Percentiles rank a stretch among this genome's conserved stretches.
These are phyloP conservation scores for Leiothrix lutea DNA, from an alignment of 2,113 vertebrate species.

Conservation along the genomic window DNA sequence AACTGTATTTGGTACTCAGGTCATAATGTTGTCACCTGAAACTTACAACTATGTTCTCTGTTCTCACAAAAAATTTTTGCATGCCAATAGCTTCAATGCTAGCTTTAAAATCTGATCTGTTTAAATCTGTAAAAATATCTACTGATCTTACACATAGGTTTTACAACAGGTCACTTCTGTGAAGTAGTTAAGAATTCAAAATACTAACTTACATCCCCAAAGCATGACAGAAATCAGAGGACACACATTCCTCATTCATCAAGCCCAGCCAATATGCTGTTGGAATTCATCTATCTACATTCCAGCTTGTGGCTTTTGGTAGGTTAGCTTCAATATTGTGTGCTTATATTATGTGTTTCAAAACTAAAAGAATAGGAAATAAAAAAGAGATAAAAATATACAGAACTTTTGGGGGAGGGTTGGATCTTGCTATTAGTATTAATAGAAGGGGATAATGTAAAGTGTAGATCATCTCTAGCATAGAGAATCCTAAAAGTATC, in stretches of 20 bases:
- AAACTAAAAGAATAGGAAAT: background rate
- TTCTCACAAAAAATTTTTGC: background rate
- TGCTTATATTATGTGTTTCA: background rate
- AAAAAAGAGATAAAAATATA: background rate
- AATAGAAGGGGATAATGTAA: background rate
- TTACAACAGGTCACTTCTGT: background rate
- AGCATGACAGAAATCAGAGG: background rate
- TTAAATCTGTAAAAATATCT: background rate
- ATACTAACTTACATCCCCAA: background rate
- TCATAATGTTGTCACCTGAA: background rate
- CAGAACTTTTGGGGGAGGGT: rapidly evolving
- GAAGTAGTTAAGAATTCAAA: background rate
- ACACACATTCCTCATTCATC: background rate
- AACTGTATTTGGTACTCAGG: background rate
- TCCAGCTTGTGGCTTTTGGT: background rate
- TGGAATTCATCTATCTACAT: background rate
- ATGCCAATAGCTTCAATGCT: background rate
- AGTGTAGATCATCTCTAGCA: background rate
- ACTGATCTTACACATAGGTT: background rate
- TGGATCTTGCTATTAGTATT: background rate
- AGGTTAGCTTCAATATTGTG: background rate
- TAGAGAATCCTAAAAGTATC: background rate
- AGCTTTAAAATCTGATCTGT: background rate
- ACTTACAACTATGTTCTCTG: background rate
- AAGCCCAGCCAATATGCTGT: background rate